Conservation (phyloP, 2,113 vertebrate genomes). For the Grantiella picta region DNA sequence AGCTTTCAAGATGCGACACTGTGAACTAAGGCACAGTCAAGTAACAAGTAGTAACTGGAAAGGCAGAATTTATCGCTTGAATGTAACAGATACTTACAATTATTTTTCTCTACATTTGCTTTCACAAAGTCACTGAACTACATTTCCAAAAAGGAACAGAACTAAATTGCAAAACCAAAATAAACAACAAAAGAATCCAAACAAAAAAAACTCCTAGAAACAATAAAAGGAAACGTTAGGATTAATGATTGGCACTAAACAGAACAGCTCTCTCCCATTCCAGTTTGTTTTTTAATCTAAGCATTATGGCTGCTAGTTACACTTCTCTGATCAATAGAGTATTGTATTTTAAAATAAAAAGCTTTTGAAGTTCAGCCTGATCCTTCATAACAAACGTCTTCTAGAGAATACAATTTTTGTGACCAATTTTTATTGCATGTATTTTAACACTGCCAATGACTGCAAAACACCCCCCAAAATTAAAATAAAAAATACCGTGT, state of each 20-base stretch:
- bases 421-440: background rate
- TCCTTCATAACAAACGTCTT: background rate
- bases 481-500: background rate
- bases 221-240: background rate
- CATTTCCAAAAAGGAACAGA: background rate
- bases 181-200: background rate
- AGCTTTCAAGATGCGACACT: slow-evolving; percentile 37
- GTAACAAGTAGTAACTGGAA: slow-evolving; percentile 9
- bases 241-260: background rate
- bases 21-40: slow-evolving; percentile 37
- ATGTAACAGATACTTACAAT: background rate
- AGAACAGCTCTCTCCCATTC: background rate
- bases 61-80: slow-evolving; percentile 1
- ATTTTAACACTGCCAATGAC: background rate
- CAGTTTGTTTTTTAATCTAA: background rate
- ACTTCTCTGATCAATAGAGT: background rate
- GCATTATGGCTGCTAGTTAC: background rate
- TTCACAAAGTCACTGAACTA: background rate
- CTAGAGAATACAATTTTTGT: background rate
- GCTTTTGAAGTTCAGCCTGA: background rate
- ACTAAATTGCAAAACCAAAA: background rate
- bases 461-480: background rate
- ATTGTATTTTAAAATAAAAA: background rate
- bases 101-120: background rate
- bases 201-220: background rate